Conservation (phyloP, 2,888 invertebrate species). For the Drosophila phalerata region DNA sequence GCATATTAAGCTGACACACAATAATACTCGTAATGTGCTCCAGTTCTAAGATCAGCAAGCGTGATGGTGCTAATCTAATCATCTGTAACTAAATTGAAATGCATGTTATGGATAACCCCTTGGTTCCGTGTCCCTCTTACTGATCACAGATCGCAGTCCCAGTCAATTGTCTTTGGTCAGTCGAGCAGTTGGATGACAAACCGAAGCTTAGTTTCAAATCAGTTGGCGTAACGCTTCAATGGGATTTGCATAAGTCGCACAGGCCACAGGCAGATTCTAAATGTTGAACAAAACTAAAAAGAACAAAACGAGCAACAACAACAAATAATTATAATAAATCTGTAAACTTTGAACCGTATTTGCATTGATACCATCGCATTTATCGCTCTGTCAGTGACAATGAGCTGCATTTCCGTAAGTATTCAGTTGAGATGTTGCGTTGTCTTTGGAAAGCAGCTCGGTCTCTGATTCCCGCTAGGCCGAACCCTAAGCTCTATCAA, state of each 20-base stretch:
- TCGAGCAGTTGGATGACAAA: conserved; percentile 32
- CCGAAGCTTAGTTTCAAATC: conserved; percentile 23
- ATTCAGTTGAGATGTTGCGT: conserved; percentile 33
- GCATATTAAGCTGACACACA: conserved; percentile 52
- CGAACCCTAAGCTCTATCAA: background rate
- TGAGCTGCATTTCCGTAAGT: conserved; percentile 50
- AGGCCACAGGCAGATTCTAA: background rate
- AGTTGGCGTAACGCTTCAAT: conserved; percentile 35
- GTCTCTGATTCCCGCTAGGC: conserved; percentile 8
- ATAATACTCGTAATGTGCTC: conserved; percentile 4
- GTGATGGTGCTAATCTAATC: conserved; percentile 57
- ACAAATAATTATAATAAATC: conserved; percentile 3
- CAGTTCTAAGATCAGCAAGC: conserved; percentile 32
- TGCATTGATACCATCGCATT: conserved; percentile 17
- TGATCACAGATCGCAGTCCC: conserved; percentile 7
- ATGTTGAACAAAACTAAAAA: background rate
- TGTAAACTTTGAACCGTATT: conserved; percentile 47
- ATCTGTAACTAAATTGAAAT: conserved; percentile 46
- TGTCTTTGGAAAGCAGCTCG: conserved; percentile 23
- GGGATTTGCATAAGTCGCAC: conserved; percentile 40
- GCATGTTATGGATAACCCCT: conserved; percentile 14
- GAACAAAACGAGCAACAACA: background rate
- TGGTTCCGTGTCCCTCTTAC: background rate
- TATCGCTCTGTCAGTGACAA: conserved; percentile 15
- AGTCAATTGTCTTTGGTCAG: conserved; percentile 46